Evolutionary conservation across 2,113 vertebrate genomes (phyloP).

Genomic region (Ceyx melanurus): DNA sequence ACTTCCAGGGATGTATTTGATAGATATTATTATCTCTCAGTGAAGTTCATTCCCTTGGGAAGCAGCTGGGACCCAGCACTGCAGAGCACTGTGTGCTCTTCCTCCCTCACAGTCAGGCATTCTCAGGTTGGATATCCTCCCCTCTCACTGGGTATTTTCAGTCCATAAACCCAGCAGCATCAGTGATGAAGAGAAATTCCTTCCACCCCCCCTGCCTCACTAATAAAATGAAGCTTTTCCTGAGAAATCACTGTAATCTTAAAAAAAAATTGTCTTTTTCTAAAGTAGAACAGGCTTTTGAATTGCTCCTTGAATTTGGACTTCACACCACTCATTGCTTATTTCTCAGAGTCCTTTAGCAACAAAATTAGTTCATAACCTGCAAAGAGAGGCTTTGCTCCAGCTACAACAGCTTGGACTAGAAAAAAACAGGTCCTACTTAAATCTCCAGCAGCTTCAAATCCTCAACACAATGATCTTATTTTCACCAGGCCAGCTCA

Average conservation of each 20-base stretch:
- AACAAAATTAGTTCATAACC: not conserved
- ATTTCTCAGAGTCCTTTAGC: not conserved
- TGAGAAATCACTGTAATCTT: not conserved
- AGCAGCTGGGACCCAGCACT: not conserved
- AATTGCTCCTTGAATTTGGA: not conserved
- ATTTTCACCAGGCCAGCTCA: not conserved
- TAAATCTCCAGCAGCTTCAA: not conserved
- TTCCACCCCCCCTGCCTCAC: not conserved
- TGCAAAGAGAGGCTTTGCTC: not conserved
- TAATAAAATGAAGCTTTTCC: not conserved
- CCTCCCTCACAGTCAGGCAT: too few relatives aligned
- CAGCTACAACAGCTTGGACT: not conserved
- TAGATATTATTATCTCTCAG: not conserved
- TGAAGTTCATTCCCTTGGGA: not conserved
- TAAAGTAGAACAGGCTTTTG: not conserved
- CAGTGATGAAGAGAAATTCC: not conserved
- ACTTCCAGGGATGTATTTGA: not conserved
- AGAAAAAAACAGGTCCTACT: not conserved
- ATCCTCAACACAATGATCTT: not conserved
- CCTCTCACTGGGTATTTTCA: not conserved
- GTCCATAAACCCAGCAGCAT: not conserved
- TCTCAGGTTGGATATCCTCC: not conserved
- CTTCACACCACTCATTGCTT: not conserved
- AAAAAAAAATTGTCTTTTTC: not conserved
- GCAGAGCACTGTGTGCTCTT: not conserved